These are phyloP conservation scores for Apocheima hispidaria DNA, from an alignment of 2,888 invertebrate genomes.

Conservation along the genomic window DNA sequence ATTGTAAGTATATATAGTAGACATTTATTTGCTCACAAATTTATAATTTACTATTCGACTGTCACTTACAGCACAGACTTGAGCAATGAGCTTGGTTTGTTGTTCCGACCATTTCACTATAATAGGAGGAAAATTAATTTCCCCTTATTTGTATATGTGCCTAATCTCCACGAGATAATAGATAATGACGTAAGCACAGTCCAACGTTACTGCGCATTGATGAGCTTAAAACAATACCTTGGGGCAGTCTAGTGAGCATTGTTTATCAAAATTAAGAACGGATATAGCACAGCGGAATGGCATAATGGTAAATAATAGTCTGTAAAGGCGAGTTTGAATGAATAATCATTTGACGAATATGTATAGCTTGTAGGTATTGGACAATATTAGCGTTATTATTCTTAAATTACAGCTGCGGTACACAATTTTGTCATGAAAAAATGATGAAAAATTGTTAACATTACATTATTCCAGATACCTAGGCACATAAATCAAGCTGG, in stretches of 20 bases:
- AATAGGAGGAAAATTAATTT: constrained; percentile 26
- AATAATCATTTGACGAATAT: background rate
- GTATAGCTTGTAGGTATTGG: background rate
- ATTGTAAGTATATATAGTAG: background rate
- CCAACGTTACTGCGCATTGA: constrained; percentile 3
- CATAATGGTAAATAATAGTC: too few relatives aligned
- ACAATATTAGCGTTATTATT: too few relatives aligned
- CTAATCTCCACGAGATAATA: constrained; percentile 15
- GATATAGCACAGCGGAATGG: background rate
- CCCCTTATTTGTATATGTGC: constrained; percentile 19
- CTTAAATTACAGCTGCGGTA: too few relatives aligned
- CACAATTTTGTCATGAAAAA: too few relatives aligned
- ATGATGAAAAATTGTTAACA: too few relatives aligned
- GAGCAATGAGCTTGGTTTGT: constrained; percentile 10
- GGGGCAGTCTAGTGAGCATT: constrained; percentile 4
- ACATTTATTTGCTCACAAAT: too few relatives aligned
- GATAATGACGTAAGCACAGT: constrained; percentile 16
- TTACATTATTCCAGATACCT: too few relatives aligned
- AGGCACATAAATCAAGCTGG: too few relatives aligned
- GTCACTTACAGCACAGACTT: constrained; percentile 14
- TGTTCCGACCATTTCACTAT: constrained; percentile 21
- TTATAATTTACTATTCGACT: constrained; percentile 10
- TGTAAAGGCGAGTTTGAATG: background rate
- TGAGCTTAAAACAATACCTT: constrained; percentile 19
- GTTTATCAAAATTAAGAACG: constrained; percentile 5